phyloP scores from a whole-genome alignment of 1,140 invertebrate genomes.

The Sminthurides bifidus region DNA sequence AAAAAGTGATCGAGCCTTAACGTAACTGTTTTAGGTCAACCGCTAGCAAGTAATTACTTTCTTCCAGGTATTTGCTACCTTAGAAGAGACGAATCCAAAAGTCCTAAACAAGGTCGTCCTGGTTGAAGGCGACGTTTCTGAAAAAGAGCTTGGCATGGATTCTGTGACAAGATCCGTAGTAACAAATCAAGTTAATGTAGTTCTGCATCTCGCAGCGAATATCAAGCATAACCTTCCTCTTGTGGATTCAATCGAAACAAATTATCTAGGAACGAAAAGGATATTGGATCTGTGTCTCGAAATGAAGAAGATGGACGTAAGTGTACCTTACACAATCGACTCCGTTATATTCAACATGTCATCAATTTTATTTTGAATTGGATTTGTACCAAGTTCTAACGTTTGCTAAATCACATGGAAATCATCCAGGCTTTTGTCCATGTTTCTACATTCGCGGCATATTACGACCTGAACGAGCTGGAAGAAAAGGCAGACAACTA shows the following conservation, averaged over 20 bases:
- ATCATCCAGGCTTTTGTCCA: neutral
- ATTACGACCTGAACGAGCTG: neutral
- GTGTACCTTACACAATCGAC: neutral
- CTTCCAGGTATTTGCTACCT: constrained; percentile 32
- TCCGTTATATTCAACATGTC: neutral
- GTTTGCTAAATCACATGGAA: too few species aligned
- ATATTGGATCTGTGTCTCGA: constrained; percentile 50
- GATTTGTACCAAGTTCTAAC: too few species aligned
- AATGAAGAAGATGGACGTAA: constrained; percentile 48
- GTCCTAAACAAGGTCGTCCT: constrained; percentile 58
- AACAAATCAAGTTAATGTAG: constrained; percentile 58
- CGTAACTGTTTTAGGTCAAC: neutral
- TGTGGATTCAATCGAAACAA: constrained; percentile 50
- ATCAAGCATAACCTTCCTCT: constrained; percentile 85
- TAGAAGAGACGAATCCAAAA: constrained; percentile 41
- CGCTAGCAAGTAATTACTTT: constrained; percentile 6
- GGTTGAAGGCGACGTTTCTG: constrained; percentile 55
- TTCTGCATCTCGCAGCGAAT: constrained; percentile 89
- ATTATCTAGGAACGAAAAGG: constrained; percentile 53
- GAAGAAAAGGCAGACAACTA: neutral
- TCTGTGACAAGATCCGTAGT: constrained; percentile 47
- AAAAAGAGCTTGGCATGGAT: constrained; percentile 42
- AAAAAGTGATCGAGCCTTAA: too few species aligned
- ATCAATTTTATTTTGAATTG: neutral
- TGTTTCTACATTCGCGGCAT: neutral